A percentile compares a stretch with the other conserved stretches of the same genome.
These are phyloP conservation scores for Zaprionus lachaisei DNA, from an alignment of 1,140 invertebrate species.

Conservation along the genomic window DNA sequence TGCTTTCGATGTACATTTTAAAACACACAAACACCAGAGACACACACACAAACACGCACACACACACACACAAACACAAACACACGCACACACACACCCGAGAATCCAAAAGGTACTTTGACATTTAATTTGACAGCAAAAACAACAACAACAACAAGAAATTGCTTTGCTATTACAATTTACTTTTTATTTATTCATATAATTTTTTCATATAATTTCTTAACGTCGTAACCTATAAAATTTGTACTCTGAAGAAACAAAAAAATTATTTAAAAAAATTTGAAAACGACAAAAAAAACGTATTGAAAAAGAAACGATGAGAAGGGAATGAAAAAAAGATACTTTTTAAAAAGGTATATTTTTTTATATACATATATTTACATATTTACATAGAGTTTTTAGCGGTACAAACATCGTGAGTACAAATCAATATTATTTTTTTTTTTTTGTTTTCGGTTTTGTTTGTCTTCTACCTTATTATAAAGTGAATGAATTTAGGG, in stretches of 20 bases:
- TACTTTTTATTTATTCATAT: conserved; percentile 43
- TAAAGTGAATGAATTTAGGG: conserved; percentile 52
- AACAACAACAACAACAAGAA: conserved; percentile 39
- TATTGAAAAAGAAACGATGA: conserved; percentile 28
- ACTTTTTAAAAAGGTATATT: conserved; percentile 74
- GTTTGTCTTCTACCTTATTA: conserved; percentile 51
- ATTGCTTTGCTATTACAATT: conserved; percentile 66
- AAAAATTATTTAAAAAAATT: conserved; percentile 27
- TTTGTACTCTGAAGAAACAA: conserved; percentile 26
- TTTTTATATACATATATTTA: conserved; percentile 76
- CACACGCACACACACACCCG: conserved; percentile 33
- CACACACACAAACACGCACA: conserved; percentile 28
- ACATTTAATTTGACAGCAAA: conserved; percentile 48
- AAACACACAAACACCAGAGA: conserved; percentile 31
- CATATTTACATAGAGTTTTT: conserved; percentile 78
- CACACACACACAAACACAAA: conserved; percentile 3
- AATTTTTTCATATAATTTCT: conserved; percentile 58
- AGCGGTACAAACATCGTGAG: conserved; percentile 75
- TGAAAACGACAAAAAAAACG: conserved; percentile 34
- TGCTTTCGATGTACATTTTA: conserved; percentile 72
- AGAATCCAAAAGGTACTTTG: conserved; percentile 70
- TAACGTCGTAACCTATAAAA: conserved; percentile 45
- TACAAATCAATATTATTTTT: conserved; percentile 71
- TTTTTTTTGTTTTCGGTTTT: conserved; percentile 44
- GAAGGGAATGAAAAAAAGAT: conserved; percentile 36